These are phyloP conservation scores for Falco concolor DNA, from an alignment of 2,797 vertebrate genomes.

Conservation along the genomic window DNA sequence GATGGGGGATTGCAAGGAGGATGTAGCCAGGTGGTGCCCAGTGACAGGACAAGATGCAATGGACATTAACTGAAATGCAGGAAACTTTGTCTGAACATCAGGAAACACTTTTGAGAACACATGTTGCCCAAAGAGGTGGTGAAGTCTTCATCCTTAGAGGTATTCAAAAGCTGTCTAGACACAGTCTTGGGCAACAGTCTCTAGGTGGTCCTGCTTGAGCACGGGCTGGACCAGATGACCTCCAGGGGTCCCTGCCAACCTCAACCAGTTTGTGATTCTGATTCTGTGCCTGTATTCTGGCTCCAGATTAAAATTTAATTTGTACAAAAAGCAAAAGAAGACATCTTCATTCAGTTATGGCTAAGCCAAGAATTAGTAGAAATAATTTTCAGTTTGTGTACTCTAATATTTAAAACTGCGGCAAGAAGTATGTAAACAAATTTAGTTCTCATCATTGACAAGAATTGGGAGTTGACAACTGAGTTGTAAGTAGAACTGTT, in stretches of 20 bases:
- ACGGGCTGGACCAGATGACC: background rate
- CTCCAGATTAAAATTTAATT: background rate
- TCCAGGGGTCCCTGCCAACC: background rate
- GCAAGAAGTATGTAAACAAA: background rate
- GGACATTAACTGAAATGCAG: background rate
- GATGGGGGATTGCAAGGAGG: background rate
- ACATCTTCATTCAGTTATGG: background rate
- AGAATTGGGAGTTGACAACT: background rate
- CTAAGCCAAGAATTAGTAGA: background rate
- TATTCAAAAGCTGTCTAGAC: background rate
- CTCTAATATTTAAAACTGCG: background rate
- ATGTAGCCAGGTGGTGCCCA: background rate
- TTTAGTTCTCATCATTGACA: background rate
- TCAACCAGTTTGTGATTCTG: background rate
- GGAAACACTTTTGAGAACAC: background rate
- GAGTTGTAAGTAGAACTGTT: background rate
- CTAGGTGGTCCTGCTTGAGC: background rate
- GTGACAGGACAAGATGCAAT: background rate
- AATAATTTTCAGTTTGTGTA: background rate
- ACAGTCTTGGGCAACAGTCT: background rate
- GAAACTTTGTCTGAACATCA: background rate
- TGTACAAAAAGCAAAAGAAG: slow-evolving; percentile 7
- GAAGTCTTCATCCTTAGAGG: background rate
- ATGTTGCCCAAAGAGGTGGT: background rate
- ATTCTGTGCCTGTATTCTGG: background rate